A percentile compares a stretch with the other conserved stretches of the same genome.
These are phyloP conservation scores for Colius striatus DNA, from an alignment of 2,113 vertebrate species.

Conservation along the genomic window DNA sequence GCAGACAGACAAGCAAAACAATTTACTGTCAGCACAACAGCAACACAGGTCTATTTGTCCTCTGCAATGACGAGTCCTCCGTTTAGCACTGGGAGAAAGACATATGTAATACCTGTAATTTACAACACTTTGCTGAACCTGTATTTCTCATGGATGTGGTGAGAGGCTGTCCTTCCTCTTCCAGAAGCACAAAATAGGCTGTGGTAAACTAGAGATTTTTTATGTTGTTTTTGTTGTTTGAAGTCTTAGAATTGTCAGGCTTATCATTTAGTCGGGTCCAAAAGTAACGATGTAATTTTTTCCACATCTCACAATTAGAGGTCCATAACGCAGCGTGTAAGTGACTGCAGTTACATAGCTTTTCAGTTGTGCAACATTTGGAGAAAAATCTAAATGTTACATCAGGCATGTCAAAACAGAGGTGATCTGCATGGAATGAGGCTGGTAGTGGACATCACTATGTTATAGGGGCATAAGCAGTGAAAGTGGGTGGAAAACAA, in stretches of 20 bases:
- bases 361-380: background rate
- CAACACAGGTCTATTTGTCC: background rate
- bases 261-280: background rate
- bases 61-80: background rate
- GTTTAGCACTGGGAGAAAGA: background rate
- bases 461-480: background rate
- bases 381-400: background rate
- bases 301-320: background rate
- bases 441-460: fast-evolving
- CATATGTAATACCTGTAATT: fast-evolving
- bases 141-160: background rate
- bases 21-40: background rate
- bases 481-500: background rate
- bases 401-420: background rate
- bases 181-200: background rate
- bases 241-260: background rate
- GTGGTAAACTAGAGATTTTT: background rate
- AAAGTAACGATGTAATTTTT: background rate
- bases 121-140: background rate
- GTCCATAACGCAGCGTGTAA: background rate
- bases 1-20: background rate
- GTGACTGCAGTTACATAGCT: background rate
- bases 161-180: background rate
- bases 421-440: background rate
- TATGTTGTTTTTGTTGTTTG: background rate